Evolutionary conservation across 2,888 invertebrate species (phyloP).

Genomic region (Geophilus truncorum): DNA sequence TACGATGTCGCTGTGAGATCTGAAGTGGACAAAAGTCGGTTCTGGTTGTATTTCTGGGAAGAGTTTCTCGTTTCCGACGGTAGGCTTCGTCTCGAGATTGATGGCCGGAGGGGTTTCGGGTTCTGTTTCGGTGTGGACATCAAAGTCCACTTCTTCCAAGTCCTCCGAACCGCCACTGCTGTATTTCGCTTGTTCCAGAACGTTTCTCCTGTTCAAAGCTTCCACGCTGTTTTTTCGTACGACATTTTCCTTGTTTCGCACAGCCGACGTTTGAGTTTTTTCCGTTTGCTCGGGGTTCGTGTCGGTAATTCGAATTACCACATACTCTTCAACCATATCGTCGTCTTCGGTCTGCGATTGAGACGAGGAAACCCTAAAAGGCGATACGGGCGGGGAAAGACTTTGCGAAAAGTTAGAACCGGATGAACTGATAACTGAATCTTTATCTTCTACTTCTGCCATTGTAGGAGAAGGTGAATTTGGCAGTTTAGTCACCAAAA

Average conservation of each 20-base stretch:
- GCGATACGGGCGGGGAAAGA: constrained; percentile 67
- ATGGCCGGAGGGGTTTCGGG: neutral
- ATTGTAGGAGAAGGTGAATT: neutral
- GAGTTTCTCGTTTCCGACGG: neutral
- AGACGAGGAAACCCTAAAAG: neutral
- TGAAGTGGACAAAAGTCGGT: neutral
- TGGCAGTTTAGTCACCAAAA: neutral
- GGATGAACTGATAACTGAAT: constrained; percentile 80
- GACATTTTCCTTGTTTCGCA: neutral
- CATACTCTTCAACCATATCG: constrained; percentile 17
- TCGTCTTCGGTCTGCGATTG: neutral
- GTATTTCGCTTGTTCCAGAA: constrained; percentile 77
- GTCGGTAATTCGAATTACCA: neutral
- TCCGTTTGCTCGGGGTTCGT: neutral
- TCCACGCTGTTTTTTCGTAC: constrained; percentile 61
- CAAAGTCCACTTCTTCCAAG: neutral
- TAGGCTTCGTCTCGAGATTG: neutral
- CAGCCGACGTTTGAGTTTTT: neutral
- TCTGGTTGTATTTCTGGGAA: neutral
- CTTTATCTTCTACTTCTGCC: constrained; percentile 67
- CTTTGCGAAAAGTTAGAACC: constrained; percentile 72
- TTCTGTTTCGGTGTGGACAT: neutral
- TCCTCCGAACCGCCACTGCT: constrained; percentile 61
- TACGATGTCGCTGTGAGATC: neutral
- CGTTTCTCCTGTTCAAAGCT: constrained; percentile 78